Conservation (phyloP, 2,113 vertebrate species). For the Scolopax mira region DNA sequence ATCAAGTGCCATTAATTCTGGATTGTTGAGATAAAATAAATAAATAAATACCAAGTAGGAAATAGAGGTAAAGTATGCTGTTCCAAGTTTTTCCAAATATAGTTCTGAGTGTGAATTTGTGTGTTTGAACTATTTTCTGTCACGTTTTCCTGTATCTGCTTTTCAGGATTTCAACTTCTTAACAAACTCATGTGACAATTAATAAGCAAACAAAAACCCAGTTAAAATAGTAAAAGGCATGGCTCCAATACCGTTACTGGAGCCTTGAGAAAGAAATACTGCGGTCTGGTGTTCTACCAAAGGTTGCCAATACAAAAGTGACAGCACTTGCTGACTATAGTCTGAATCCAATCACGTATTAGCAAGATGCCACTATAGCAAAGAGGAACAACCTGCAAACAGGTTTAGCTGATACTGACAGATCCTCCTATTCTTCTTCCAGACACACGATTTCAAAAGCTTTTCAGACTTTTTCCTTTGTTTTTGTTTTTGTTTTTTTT, state of each 20-base stretch:
- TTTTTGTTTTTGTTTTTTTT: not conserved
- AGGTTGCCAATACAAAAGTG: constrained; percentile 7
- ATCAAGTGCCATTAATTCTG: not conserved
- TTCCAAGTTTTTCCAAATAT: not conserved
- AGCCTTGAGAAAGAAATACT: not conserved
- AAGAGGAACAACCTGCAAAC: constrained; percentile 4
- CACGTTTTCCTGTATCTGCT: not conserved
- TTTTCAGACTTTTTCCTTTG: not conserved
- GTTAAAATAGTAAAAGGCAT: constrained; percentile 37
- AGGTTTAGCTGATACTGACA: not conserved
- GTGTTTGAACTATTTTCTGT: not conserved
- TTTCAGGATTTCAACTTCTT: not conserved
- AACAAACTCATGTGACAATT: constrained; percentile 6
- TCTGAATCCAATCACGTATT: not conserved
- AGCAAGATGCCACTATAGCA: not conserved
- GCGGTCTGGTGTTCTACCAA: not conserved
- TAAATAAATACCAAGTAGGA: constrained; percentile 5
- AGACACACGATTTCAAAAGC: constrained; percentile 13
- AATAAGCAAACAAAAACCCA: constrained; percentile 48
- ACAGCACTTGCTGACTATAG: not conserved
- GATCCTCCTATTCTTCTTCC: constrained; percentile 43
- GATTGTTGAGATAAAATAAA: constrained; percentile 11
- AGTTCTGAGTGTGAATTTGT: not conserved
- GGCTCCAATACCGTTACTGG: not conserved
- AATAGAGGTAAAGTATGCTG: not conserved